Conservation (phyloP, 2,797 vertebrate species). For the Myotis pilosus region DNA sequence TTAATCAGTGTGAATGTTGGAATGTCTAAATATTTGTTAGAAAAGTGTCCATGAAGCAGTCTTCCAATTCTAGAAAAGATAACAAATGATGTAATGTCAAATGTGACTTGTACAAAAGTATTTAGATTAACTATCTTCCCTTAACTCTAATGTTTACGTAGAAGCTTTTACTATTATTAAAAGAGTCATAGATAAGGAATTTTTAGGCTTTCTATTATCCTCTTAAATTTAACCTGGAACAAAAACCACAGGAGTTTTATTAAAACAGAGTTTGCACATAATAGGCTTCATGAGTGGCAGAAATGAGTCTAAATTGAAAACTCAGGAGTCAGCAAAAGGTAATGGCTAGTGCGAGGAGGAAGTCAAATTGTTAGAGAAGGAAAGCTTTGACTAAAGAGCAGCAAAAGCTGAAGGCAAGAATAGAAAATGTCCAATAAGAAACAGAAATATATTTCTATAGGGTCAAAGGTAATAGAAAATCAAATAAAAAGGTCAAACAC, state of each 20-base stretch:
- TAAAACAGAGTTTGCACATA: slow-evolving; percentile 48
- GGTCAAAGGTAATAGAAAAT: background rate
- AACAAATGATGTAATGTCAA: slow-evolving; percentile 45
- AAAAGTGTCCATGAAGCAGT: slow-evolving; percentile 65
- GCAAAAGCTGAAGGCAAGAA: background rate
- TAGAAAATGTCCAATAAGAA: background rate
- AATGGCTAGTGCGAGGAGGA: background rate
- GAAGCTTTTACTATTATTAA: background rate
- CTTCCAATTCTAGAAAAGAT: slow-evolving; percentile 42
- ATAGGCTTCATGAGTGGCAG: background rate
- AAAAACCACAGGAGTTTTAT: slow-evolving; percentile 46
- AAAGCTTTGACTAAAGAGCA: slow-evolving; percentile 8
- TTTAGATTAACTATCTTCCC: background rate
- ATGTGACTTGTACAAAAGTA: background rate
- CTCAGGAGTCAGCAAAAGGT: slow-evolving; percentile 6
- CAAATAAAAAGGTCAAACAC: background rate
- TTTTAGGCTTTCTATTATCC: background rate
- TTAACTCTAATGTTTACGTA: background rate
- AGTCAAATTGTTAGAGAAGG: slow-evolving; percentile 31
- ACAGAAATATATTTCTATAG: background rate
- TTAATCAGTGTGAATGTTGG: slow-evolving; percentile 58
- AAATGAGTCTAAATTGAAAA: slow-evolving; percentile 16
- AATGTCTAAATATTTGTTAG: slow-evolving; percentile 80
- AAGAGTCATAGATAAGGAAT: background rate
- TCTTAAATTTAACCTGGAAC: slow-evolving; percentile 44